phyloP scores from a whole-genome alignment of 2,113 vertebrate species.

The Sorex fumeus region DNA sequence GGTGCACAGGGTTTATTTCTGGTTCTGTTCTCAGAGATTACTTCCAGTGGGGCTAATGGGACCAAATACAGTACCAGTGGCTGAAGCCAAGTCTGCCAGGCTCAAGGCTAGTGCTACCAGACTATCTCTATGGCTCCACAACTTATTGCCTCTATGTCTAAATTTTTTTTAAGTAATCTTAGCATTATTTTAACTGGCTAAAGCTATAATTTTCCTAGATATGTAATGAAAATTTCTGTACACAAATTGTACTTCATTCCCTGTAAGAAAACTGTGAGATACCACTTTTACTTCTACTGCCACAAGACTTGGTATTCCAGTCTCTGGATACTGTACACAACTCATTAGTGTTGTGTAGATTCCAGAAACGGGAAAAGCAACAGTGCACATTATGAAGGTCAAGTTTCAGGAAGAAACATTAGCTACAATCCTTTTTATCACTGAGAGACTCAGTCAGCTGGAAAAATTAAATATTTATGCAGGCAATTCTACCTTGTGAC shows the following conservation, averaged over 20 bases:
- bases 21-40: no score
- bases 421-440: conserved; percentile 62
- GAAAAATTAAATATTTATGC: conserved; percentile 80
- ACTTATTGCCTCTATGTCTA: not conserved
- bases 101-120: no score
- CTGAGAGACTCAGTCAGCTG: conserved; percentile 23
- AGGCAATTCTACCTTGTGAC: conserved; percentile 70
- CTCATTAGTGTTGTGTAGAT: not conserved
- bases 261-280: not conserved
- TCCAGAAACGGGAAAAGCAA: conserved; percentile 50
- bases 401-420: conserved; percentile 71
- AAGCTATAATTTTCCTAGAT: not conserved
- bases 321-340: not conserved
- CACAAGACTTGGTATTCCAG: not conserved
- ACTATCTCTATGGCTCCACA: no score
- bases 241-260: not conserved
- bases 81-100: no score
- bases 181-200: conserved; percentile 11
- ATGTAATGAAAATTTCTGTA: conserved; percentile 48
- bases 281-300: not conserved
- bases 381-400: conserved; percentile 3
- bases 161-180: conserved; percentile 25
- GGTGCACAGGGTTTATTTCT: no score
- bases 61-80: no score
- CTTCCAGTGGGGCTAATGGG: no score